Base-by-base conservation (phyloP, 2,888 invertebrate species). In the Parapristionchus giblindavisi region DNA sequence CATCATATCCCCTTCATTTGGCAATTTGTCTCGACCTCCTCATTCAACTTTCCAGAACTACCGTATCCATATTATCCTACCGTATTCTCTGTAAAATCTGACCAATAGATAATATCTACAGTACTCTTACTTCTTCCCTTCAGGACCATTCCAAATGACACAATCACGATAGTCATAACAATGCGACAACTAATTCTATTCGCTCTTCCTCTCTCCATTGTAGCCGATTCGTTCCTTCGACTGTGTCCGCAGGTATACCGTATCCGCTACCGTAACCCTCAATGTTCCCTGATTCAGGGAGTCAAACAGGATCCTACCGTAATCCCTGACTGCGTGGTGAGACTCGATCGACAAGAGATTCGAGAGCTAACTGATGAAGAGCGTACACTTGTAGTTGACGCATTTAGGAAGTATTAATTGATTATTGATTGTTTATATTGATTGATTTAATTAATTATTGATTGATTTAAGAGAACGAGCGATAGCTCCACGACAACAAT, bases 281-380 rank as follows among this genome's bases (percentile, higher is more conserved):
- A 5, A 8, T n/a, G n/a, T n/a, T n/a, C n/a, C n/a, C n/a, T n/a
- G n/a, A n/a, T 8, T 38, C 66, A 66, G 66, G 48, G 17, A 34
- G 5, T 3, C n/a, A 32, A n/a, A 32, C 34, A 36, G 51, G 51
- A 66, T 66, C 21, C 1, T 66, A 34, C 66, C 48, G 27, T 71
- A 29, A 27, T 58, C 40, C 56, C 71, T 27, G 56, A 54, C 11
- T 71, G 71, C 56, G 71, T 71, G 8, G 24, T 40, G 40, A 54
- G 58, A 58, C 11, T 32, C 24, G 4, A 36, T 3, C 34, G 71
- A 58, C 54, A 58, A 29, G 71, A 71, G 24, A 3, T 71, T 1
- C 29, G 71, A 5, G 71, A 71, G 29, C 40, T 71, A 11, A 71
- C 56, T 4, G 71, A 71, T 36, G 71, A 71, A 27, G 71, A 71